A percentile compares a stretch with the other conserved stretches of the same genome.
These are phyloP conservation scores for Cardinalis cardinalis DNA, from an alignment of 2,113 vertebrate species.

Conservation along the genomic window DNA sequence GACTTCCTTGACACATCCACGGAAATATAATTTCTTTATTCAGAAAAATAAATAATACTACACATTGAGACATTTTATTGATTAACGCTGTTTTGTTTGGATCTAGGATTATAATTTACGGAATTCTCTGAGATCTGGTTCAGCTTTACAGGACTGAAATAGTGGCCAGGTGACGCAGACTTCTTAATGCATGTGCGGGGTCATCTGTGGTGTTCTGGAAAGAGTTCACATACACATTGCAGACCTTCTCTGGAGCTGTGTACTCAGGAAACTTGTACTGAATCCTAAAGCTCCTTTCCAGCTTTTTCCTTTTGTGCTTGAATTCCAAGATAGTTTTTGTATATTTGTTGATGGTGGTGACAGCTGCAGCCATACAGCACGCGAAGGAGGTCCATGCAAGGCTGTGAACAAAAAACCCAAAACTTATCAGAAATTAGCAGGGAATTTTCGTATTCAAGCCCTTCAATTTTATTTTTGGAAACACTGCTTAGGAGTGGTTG, in stretches of 20 bases:
- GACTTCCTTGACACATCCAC: not conserved
- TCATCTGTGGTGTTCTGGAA: slow-evolving; percentile 78
- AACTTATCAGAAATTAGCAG: not conserved
- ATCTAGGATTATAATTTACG: slow-evolving; percentile 72
- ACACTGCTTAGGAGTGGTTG: not conserved
- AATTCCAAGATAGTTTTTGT: slow-evolving; percentile 86
- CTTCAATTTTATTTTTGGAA: not conserved
- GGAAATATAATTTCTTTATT: not conserved
- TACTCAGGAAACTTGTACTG: slow-evolving; percentile 80
- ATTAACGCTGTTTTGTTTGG: not conserved
- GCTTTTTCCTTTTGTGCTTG: slow-evolving; percentile 85
- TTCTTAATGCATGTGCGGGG: slow-evolving; percentile 71
- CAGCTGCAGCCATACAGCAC: slow-evolving; percentile 88
- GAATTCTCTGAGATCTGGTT: slow-evolving; percentile 62
- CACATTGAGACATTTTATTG: not conserved
- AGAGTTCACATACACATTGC: slow-evolving; percentile 86
- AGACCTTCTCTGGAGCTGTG: slow-evolving; percentile 79
- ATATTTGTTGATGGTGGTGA: slow-evolving; percentile 87
- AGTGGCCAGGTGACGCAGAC: slow-evolving; percentile 61
- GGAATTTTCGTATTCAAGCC: not conserved
- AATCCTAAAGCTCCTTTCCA: slow-evolving; percentile 85
- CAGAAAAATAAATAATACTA: not conserved
- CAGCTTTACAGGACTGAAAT: slow-evolving; percentile 76
- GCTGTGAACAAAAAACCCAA: slow-evolving; percentile 56
- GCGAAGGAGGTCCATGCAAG: slow-evolving; percentile 92